Percentiles rank a stretch among this genome's conserved stretches.
phyloP scores from a whole-genome alignment of 2,888 invertebrate species.

The Daptonema setosum region DNA sequence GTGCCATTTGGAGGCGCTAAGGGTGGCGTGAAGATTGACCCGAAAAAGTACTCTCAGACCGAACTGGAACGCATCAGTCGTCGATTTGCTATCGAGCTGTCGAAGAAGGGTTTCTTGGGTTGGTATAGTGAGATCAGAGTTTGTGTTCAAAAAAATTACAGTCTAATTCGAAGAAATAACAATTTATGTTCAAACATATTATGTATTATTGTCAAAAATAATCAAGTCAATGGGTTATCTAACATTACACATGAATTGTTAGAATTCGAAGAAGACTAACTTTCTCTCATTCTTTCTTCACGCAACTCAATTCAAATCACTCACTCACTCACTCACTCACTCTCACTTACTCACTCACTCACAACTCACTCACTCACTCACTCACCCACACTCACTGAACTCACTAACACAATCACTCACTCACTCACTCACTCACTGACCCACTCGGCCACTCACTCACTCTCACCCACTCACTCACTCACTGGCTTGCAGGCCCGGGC shows the following conservation, averaged over 20 bases:
- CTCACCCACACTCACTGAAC: too few species aligned
- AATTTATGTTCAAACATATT: background rate
- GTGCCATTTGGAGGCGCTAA: conserved; percentile 83
- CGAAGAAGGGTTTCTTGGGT: conserved; percentile 88
- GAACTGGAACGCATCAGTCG: conserved; percentile 92
- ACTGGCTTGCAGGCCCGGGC: conserved; percentile 52
- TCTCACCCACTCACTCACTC: too few species aligned
- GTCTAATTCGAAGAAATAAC: background rate
- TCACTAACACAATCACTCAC: too few species aligned
- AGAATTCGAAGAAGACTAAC: too few species aligned
- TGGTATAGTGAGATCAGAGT: conserved; percentile 19
- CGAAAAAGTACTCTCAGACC: conserved; percentile 63
- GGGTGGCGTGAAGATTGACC: conserved; percentile 75
- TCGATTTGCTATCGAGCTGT: conserved; percentile 71
- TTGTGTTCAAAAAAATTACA: background rate
- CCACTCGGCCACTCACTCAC: too few species aligned
- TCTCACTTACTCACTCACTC: too few species aligned
- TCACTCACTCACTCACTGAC: too few species aligned
- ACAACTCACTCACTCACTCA: too few species aligned
- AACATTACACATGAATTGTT: too few species aligned
- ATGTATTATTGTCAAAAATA: background rate
- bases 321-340: too few species aligned
- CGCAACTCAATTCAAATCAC: too few species aligned
- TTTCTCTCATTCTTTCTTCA: too few species aligned
- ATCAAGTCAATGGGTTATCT: background rate